Evolutionary conservation across 2,797 vertebrate genomes (phyloP).

Genomic region (Hydrolagus colliei): DNA sequence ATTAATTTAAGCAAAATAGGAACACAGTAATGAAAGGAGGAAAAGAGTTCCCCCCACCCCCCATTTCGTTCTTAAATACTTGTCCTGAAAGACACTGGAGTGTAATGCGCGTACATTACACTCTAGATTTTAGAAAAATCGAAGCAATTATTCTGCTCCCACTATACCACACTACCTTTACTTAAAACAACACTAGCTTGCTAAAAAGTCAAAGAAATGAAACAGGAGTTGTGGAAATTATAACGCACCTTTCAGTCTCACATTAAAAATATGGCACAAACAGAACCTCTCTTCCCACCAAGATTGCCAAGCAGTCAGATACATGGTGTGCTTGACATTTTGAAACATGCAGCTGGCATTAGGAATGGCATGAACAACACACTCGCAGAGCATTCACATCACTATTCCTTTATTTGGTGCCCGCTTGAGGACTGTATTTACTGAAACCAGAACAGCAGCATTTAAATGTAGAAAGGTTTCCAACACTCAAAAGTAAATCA

Average conservation of each 20-base stretch:
- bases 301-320: background rate
- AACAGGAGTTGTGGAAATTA: background rate
- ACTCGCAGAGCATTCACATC: background rate
- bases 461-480: background rate
- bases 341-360: background rate
- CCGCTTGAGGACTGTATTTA: background rate
- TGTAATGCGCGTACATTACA: too few relatives aligned
- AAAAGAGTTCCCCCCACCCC: background rate
- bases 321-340: background rate
- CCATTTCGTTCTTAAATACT: background rate
- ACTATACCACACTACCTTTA: too few relatives aligned
- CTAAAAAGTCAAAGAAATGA: too few relatives aligned
- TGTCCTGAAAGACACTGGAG: too few relatives aligned
- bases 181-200: too few relatives aligned
- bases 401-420: constrained; percentile 5
- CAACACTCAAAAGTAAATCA: background rate
- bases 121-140: too few relatives aligned
- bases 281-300: background rate
- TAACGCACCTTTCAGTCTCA: background rate
- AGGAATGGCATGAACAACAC: background rate
- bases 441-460: background rate
- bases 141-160: too few relatives aligned
- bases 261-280: background rate
- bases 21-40: background rate
- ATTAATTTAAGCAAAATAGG: background rate